Base-by-base conservation (phyloP, 2,797 vertebrate species). In the Onychomys arenicola region DNA sequence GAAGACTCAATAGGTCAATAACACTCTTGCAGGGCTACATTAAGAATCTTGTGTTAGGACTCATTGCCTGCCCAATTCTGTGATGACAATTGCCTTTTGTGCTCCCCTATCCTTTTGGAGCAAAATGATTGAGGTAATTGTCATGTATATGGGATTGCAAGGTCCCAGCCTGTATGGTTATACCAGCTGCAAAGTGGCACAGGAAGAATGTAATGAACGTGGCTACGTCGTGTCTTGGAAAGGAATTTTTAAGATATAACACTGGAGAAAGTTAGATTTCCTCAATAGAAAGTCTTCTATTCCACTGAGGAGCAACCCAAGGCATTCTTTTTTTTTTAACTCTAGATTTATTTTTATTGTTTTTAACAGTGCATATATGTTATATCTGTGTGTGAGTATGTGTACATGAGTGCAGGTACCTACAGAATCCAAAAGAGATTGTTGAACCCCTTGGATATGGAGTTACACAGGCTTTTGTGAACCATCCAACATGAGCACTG, bases 191-290 rank as follows among this genome's bases (percentile, higher is more conserved):
- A 63, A 83, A 61, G 57, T 40, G 55, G 57, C 6, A 2, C 57
- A 83, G 80, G 37, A 83, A 32, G 59, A 63, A 63, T 32, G 46
- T 63, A 63, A 63, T 84, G 13, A 84, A 32, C 37, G 10, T 63
- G 37, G 37, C 37, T 46, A 43, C 37, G 9, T 63, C 59, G 17
- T 46, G 19, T 84, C 27, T 84, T 63, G 27, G 25, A 43, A 43
- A 43, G 37, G 37, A 29, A 7, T 83, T 83, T 29, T 83, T 37
- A 82, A 59, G 55, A 82, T 6, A 97, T 93, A 94, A 76, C 21
- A 46, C 86, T 11, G 90, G 96, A 71, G 92, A 89, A 49, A 94
- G 94, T 46, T 96, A 97, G 73, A 77, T 69, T 78, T 95, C 96
- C 55, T 96, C 78, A 97, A 63, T 61, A 95, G 75, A 82, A 40